Evolutionary conservation across 2,888 invertebrate genomes (phyloP).

Genomic region (Tenthredo livida): DNA sequence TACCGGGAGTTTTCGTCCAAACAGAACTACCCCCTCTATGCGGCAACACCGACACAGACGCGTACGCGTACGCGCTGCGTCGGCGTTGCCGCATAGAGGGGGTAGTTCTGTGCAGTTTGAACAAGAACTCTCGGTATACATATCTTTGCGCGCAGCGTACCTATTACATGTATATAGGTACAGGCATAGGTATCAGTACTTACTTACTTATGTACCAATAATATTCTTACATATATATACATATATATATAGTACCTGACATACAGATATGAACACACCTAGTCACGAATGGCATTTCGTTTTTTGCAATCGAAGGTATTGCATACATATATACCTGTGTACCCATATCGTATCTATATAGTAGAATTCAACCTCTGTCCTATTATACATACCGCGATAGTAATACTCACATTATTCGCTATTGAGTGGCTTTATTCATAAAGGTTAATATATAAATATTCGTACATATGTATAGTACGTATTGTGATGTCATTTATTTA

Average conservation of each 20-base stretch:
- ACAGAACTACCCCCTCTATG: too few species aligned
- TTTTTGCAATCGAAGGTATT: background rate
- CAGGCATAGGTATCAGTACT: background rate
- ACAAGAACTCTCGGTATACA: too few species aligned
- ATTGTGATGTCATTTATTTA: background rate
- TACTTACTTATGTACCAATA: background rate
- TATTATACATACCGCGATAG: background rate
- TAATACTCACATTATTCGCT: background rate
- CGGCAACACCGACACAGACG: too few species aligned
- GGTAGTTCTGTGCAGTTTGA: too few species aligned
- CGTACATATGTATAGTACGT: background rate
- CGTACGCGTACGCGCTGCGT: too few species aligned
- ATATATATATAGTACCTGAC: too few species aligned
- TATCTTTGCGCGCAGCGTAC: too few species aligned
- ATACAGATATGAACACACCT: background rate
- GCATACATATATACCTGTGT: background rate
- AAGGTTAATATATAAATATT: constrained; percentile 1
- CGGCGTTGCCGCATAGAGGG: too few species aligned
- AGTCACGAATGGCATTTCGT: constrained; percentile 45
- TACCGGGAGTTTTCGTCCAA: too few species aligned
- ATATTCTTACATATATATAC: too few species aligned
- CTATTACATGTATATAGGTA: background rate
- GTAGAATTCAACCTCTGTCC: too few species aligned
- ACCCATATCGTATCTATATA: background rate
- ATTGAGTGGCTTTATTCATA: background rate